Percentiles rank a stretch among this genome's conserved stretches.
These are phyloP conservation scores for Trididemnum nubilum DNA, from an alignment of 23 tunicate species.

Conservation along the genomic window DNA sequence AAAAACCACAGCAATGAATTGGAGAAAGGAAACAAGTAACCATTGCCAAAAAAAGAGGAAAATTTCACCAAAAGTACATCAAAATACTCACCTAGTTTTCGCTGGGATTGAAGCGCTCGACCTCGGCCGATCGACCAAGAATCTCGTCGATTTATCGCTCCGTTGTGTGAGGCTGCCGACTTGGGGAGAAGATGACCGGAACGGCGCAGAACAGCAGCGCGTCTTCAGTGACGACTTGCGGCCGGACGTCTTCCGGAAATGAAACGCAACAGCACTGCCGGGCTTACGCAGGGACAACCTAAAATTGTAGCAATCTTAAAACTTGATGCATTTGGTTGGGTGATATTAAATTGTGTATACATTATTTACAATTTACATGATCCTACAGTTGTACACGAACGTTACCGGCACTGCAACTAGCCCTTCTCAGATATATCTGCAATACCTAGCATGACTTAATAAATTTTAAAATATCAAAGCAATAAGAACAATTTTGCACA, in stretches of 20 bases:
- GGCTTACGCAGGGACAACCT: neutral
- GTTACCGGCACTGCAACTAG: too few species aligned
- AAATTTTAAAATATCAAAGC: too few species aligned
- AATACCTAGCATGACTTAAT: too few species aligned
- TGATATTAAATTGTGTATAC: too few species aligned
- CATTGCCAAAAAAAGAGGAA: too few species aligned
- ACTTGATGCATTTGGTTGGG: neutral
- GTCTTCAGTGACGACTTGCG: neutral
- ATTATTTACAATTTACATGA: neutral
- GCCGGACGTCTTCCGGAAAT: neutral
- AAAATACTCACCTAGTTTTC: conserved; percentile 54
- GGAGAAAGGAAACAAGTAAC: too few species aligned
- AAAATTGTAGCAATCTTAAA: neutral
- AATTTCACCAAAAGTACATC: too few species aligned
- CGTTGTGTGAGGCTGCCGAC: neutral
- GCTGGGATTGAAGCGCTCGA: conserved; percentile 86
- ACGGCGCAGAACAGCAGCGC: conserved; percentile 19
- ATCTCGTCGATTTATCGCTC: neutral
- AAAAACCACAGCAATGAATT: too few species aligned
- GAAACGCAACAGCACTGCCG: neutral
- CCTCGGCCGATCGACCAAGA: conserved; percentile 50
- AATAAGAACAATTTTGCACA: too few species aligned
- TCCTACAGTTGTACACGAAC: too few species aligned
- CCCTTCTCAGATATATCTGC: too few species aligned
- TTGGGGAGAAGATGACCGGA: neutral